These are phyloP conservation scores for Trachymyrmex cornetzi DNA, from an alignment of 1,140 invertebrate species.

Conservation along the genomic window DNA sequence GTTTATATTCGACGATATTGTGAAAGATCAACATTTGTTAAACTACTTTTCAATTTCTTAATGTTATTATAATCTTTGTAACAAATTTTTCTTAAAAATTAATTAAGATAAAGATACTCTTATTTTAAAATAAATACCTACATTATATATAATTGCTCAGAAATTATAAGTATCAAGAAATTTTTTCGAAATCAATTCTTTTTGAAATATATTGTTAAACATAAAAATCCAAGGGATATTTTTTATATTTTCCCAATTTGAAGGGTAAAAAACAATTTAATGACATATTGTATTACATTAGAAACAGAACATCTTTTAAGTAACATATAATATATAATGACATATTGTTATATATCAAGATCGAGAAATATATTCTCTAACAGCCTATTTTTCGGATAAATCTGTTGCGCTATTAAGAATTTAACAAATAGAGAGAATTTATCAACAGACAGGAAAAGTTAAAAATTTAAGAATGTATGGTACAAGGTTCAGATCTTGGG, in stretches of 20 bases:
- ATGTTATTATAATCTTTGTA: neutral
- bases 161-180: neutral
- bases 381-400: neutral
- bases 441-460: neutral
- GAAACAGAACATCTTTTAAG: neutral
- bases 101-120: neutral
- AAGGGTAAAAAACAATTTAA: too few species aligned
- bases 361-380: neutral
- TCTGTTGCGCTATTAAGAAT: neutral
- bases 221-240: too few species aligned
- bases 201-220: too few species aligned
- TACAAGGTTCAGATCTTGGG: too few species aligned
- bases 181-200: neutral
- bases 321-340: neutral
- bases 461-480: constrained; percentile 43
- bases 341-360: neutral
- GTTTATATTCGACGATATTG: neutral
- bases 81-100: neutral
- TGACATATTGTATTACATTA: neutral
- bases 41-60: neutral
- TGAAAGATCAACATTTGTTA: neutral
- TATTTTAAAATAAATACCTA: constrained; percentile 17
- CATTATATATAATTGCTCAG: neutral
- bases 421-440: neutral
- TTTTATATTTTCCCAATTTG: too few species aligned